Evolutionary conservation across 2,113 vertebrate species (phyloP).

Genomic region (Rhizomys pruinosus): DNA sequence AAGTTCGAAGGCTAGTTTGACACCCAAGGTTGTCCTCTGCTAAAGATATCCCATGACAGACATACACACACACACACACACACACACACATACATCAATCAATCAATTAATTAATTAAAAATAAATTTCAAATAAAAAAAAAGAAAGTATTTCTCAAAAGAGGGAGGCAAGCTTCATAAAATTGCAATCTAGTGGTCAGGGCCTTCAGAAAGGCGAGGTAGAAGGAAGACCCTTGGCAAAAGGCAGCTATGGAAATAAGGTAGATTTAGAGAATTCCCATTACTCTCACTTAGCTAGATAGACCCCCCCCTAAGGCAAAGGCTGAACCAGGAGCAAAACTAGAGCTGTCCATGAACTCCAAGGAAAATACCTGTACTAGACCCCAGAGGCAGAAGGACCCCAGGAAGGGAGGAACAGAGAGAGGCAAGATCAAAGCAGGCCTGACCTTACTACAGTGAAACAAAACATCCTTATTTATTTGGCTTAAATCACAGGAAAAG

Average conservation of each 20-base stretch:
- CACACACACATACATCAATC: not conserved
- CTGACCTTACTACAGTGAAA: conserved; percentile 7
- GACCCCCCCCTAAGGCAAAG: not conserved
- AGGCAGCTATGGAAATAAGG: not conserved
- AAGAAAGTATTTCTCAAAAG: not conserved
- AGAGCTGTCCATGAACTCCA: not conserved
- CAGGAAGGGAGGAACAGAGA: not conserved
- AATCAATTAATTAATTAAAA: not conserved
- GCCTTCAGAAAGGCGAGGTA: not conserved
- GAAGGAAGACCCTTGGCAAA: not conserved
- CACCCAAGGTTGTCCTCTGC: no score
- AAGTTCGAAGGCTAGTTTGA: no score
- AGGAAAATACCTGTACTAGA: conserved; percentile 4
- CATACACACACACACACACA: not conserved
- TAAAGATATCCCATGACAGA: no score
- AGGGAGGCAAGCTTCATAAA: not conserved
- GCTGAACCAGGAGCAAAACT: not conserved
- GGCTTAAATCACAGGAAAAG: conserved; percentile 55
- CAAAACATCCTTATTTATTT: conserved; percentile 66
- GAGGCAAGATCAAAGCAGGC: conserved; percentile 42
- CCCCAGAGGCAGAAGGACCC: not conserved
- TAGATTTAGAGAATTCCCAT: not conserved
- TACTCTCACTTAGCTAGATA: not conserved
- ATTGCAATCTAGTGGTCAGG: not conserved
- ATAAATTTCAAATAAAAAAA: not conserved